These are phyloP conservation scores for Lasioglossum villosulum DNA, from an alignment of 2,888 invertebrate genomes.

Conservation along the genomic window DNA sequence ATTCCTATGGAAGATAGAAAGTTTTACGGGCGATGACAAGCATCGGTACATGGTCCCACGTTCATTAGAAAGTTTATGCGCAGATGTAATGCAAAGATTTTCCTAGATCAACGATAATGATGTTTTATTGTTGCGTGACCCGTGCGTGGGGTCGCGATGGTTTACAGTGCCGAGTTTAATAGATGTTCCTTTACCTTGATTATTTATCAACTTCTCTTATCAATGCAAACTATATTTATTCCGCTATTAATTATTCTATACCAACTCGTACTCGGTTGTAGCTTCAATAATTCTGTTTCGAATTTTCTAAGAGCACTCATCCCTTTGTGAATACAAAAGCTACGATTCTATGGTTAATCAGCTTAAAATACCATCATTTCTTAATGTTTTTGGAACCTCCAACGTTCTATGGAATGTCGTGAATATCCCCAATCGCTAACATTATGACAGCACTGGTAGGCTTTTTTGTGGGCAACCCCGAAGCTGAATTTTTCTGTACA, in stretches of 20 bases:
- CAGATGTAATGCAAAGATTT: neutral
- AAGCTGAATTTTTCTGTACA: neutral
- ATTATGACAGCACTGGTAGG: neutral
- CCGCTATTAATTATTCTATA: neutral
- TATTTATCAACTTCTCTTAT: neutral
- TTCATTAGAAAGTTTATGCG: constrained; percentile 12
- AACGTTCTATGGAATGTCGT: neutral
- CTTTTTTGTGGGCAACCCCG: neutral
- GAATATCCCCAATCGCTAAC: neutral
- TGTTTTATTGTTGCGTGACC: constrained; percentile 6
- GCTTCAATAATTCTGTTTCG: neutral
- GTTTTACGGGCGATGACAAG: constrained; percentile 9
- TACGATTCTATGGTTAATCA: neutral
- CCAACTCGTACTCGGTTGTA: neutral
- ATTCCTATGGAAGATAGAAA: constrained; percentile 3
- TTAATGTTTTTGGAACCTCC: neutral
- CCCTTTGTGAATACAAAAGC: neutral
- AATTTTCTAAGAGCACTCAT: neutral
- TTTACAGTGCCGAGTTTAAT: neutral
- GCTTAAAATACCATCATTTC: neutral
- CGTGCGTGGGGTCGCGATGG: neutral
- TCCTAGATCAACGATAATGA: neutral
- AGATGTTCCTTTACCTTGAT: neutral
- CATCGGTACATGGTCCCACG: neutral
- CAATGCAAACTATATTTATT: neutral